Evolutionary conservation across 2,888 invertebrate species (phyloP), one percentile per base, ranked within the genome.

Genomic region (Sclerodermus sp.): DNA sequence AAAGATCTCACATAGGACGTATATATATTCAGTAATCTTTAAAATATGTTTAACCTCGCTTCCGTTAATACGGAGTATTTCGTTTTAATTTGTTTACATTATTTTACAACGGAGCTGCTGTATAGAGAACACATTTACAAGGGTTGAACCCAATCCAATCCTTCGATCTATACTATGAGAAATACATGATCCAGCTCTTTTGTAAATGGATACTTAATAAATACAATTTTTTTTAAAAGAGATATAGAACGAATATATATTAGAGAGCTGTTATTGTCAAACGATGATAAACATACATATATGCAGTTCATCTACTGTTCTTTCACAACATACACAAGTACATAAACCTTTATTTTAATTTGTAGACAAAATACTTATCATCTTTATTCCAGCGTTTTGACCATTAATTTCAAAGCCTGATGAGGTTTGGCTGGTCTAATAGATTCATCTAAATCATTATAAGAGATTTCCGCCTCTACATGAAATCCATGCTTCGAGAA

Each of bases 391-490:
- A 76, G 43, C 30, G 72, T 38, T 69, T 80, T 80, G 42, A 83
- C 80, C 83, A 90, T 85, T 47, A 90, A 82, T 67, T 87, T 86
- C 39, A 91, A 82, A 23, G 86, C 86, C 48, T 87, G 84, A 66
- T 92, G 91, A 0, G 91, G 91, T 1, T 85, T 81, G 8, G 83
- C 80, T 1, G 83, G 82, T 62, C 84, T 79, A 70, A 91, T 86
- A 9, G 88, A 81, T 12, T 88, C 86, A 46, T 83, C 82, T 70
- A 89, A 86, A 53, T 90, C 88, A n/a, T 81, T 81, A 72, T 92
- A 92, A 38, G 81, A 80, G 14, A 91, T 83, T 57, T 86, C 85
- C 43, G 84, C 82, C 30, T 87, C 81, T 0, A 84, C 82, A 42
- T 82, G 79, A 67, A 90, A 85, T 1, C 88, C 90, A 39, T 87